These are phyloP conservation scores for Drosophila anomelani DNA, from an alignment of 2,888 invertebrate genomes.

Conservation along the genomic window DNA sequence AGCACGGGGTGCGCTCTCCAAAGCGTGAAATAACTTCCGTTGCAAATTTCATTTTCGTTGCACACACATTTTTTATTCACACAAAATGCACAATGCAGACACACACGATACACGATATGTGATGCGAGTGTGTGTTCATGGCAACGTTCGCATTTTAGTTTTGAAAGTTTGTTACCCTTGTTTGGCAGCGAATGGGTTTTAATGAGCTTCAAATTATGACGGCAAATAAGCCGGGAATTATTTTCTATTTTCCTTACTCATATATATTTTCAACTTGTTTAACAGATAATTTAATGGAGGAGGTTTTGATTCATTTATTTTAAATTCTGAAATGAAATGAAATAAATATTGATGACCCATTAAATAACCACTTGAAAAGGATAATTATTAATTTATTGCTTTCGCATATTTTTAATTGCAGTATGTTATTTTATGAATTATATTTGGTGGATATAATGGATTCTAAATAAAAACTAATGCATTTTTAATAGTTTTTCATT, in stretches of 20 bases:
- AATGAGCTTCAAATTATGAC: constrained; percentile 76
- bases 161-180: constrained; percentile 31
- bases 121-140: constrained; percentile 11
- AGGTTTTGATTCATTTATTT: not conserved
- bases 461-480: too few relatives aligned
- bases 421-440: too few relatives aligned
- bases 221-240: constrained; percentile 27
- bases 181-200: constrained; percentile 64
- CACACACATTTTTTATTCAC: constrained; percentile 68
- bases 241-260: not conserved
- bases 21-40: constrained; percentile 83
- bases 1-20: constrained; percentile 33
- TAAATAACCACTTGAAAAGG: not conserved
- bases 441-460: too few relatives aligned
- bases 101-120: constrained; percentile 56
- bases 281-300: not conserved
- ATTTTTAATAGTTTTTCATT: not conserved
- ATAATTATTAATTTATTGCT: not conserved
- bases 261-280: constrained; percentile 9
- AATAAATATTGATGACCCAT: not conserved
- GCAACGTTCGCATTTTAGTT: constrained; percentile 54
- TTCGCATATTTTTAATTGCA: too few relatives aligned
- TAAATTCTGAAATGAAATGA: not conserved
- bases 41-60: constrained; percentile 80
- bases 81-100: constrained; percentile 76